Conservation (phyloP, 2,797 vertebrate species). For the Botia kubotai region DNA sequence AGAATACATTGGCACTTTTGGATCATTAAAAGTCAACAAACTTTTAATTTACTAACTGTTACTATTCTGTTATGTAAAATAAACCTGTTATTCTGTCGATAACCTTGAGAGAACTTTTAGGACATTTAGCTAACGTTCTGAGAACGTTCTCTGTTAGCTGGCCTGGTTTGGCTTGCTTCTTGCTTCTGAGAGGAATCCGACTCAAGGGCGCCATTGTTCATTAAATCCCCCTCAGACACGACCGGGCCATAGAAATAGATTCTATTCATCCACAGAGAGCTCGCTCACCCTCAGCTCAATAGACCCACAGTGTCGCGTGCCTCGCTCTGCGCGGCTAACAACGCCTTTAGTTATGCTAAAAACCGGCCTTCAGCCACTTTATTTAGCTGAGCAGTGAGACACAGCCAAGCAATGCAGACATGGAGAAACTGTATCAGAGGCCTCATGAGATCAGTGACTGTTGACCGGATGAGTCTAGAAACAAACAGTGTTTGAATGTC, state of each 20-base stretch:
- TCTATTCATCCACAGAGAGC: conserved; percentile 23
- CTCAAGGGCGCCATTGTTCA: conserved; percentile 49
- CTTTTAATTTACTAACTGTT: background rate
- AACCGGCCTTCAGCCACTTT: conserved; percentile 23
- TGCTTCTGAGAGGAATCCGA: conserved; percentile 20
- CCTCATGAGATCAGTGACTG: conserved; percentile 12
- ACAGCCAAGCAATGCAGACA: conserved; percentile 2
- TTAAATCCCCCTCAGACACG: conserved; percentile 44
- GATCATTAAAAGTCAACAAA: background rate
- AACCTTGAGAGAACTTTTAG: too few relatives aligned
- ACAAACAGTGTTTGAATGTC: background rate
- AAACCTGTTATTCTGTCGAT: too few relatives aligned
- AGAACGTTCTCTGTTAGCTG: too few relatives aligned
- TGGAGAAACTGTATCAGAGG: background rate
- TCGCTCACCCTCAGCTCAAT: conserved; percentile 37
- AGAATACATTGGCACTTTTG: background rate
- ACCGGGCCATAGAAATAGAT: conserved; percentile 33
- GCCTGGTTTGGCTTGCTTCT: conserved; percentile 12
- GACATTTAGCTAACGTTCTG: too few relatives aligned
- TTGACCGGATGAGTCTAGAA: conserved; percentile 8
- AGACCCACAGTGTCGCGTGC: conserved; percentile 45
- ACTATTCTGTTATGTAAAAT: too few relatives aligned
- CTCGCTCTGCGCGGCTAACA: conserved; percentile 17
- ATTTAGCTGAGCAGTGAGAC: conserved; percentile 20
- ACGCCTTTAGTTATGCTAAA: conserved; percentile 39